These are phyloP conservation scores for Lycorma delicatula DNA, from an alignment of 1,140 invertebrate species.

Conservation along the genomic window DNA sequence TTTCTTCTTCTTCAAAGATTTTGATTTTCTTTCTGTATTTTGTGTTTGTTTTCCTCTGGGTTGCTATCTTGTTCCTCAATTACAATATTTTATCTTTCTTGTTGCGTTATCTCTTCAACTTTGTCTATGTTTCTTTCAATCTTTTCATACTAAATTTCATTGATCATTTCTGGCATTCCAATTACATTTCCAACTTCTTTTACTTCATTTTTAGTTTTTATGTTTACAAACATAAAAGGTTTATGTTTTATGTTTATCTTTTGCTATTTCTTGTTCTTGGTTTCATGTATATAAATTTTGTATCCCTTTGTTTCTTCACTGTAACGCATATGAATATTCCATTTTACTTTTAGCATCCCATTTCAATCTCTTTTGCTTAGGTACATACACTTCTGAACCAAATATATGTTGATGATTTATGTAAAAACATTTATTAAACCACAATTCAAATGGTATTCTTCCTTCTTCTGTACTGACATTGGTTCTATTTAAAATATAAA, in stretches of 20 bases:
- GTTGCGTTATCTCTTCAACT: no score
- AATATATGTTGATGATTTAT: slow-evolving; percentile 32
- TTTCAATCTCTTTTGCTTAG: slow-evolving; percentile 35
- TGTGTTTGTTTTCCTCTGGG: no score
- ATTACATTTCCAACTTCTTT: background rate
- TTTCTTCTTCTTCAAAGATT: background rate
- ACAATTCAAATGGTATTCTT: slow-evolving; percentile 36
- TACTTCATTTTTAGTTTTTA: background rate
- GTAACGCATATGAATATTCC: slow-evolving; percentile 21
- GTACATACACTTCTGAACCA: slow-evolving; percentile 35
- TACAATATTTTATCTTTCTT: no score
- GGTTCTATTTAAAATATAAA: slow-evolving; percentile 30
- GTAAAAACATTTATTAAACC: slow-evolving; percentile 13
- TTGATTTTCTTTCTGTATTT: no score
- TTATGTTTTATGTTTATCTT: background rate
- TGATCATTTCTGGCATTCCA: background rate
- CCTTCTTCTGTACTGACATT: slow-evolving; percentile 17
- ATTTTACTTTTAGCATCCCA: slow-evolving; percentile 34
- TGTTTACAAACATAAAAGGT: background rate
- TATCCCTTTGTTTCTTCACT: background rate
- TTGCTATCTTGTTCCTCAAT: no score
- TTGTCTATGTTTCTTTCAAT: background rate
- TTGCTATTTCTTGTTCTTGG: background rate
- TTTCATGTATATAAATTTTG: background rate
- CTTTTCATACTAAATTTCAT: background rate